Conservation (phyloP, 2,888 invertebrate genomes). For the Drosophila aldrichi region DNA sequence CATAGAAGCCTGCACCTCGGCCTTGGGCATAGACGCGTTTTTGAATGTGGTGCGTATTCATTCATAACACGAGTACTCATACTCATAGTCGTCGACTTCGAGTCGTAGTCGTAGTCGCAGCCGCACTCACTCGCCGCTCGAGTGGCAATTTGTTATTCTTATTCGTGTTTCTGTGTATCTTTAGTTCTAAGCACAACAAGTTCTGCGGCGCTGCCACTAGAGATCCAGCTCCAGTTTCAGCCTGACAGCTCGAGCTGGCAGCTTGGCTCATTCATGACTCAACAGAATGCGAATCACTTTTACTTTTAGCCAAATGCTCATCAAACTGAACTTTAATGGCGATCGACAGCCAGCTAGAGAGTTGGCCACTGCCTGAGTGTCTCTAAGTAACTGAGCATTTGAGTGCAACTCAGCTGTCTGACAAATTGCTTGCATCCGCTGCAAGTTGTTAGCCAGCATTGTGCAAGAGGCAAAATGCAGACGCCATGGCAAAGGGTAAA, state of each 20-base stretch:
- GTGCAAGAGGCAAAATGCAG: slow-evolving; percentile 32
- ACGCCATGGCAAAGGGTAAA: slow-evolving; percentile 30
- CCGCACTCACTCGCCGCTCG: slow-evolving; percentile 19
- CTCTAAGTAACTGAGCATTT: not conserved
- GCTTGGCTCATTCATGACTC: slow-evolving; percentile 56
- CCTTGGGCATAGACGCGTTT: slow-evolving; percentile 50
- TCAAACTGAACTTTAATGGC: slow-evolving; percentile 26
- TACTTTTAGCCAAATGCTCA: slow-evolving; percentile 46
- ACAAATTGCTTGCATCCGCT: slow-evolving; percentile 73
- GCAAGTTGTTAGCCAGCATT: slow-evolving; percentile 15
- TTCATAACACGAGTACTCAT: slow-evolving; percentile 57
- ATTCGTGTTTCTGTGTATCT: slow-evolving; percentile 13
- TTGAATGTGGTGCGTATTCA: slow-evolving; percentile 53
- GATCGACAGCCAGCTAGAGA: slow-evolving; percentile 16
- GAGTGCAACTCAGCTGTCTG: slow-evolving; percentile 53
- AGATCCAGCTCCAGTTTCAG: not conserved
- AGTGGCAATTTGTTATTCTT: slow-evolving; percentile 52
- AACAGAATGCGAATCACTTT: slow-evolving; percentile 55
- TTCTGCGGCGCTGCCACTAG: not conserved
- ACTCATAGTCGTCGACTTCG: not conserved
- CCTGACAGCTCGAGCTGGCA: not conserved
- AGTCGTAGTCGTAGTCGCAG: not conserved
- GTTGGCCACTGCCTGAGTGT: not conserved
- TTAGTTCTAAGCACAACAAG: slow-evolving; percentile 28
- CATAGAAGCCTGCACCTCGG: slow-evolving; percentile 73